Conservation (phyloP, 2,113 vertebrate species). For the Varanus komodoensis region DNA sequence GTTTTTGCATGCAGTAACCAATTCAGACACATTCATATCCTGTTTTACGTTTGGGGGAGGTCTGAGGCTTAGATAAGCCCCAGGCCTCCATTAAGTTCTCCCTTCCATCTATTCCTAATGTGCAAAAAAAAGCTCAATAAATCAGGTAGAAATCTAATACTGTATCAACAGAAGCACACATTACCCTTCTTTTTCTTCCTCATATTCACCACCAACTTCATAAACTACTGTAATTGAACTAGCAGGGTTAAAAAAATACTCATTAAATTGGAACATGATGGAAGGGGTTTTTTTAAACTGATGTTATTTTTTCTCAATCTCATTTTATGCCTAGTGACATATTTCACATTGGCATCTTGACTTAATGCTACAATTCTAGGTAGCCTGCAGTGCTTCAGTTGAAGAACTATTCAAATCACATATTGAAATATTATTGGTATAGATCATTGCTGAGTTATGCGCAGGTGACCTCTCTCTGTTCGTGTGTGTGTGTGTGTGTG, state of each 20-base stretch:
- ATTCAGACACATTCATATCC: not conserved
- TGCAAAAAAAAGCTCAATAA: not conserved
- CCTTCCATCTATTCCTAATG: not conserved
- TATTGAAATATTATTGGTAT: slow-evolving; percentile 34
- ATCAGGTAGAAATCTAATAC: not conserved
- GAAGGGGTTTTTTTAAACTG: not conserved
- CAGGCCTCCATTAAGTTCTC: not conserved
- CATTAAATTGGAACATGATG: slow-evolving; percentile 25
- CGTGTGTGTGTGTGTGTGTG: not conserved
- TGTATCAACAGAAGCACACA: accelerated
- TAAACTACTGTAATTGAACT: slow-evolving; percentile 24
- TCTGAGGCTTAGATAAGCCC: not conserved
- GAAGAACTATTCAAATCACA: slow-evolving; percentile 47
- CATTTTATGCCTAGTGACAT: slow-evolving; percentile 35
- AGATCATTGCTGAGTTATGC: not conserved
- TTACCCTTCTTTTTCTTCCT: not conserved
- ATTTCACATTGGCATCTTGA: slow-evolving; percentile 22
- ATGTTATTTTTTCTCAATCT: slow-evolving; percentile 26
- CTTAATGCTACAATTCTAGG: slow-evolving; percentile 32
- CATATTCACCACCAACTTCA: not conserved
- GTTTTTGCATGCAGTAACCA: not conserved
- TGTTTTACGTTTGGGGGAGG: not conserved
- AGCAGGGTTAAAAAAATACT: not conserved
- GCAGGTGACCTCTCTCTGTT: not conserved
- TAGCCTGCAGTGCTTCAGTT: slow-evolving; percentile 15